Evolutionary conservation across 2,888 invertebrate genomes (phyloP).

Genomic region (Pimpla rufipes): DNA sequence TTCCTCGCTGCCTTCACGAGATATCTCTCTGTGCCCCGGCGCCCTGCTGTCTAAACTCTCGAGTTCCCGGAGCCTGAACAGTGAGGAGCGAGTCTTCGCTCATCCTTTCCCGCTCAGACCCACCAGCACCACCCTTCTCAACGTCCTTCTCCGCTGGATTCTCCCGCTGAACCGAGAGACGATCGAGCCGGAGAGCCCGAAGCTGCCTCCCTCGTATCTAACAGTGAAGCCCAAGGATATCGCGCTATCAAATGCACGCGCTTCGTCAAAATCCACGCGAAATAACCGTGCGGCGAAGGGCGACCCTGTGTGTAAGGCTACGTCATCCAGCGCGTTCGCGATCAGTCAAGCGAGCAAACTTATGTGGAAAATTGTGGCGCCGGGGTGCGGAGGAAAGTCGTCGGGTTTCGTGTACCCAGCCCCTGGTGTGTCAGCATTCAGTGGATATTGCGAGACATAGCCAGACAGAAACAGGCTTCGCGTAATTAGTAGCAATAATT

Average conservation of each 20-base stretch:
- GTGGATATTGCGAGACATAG: constrained; percentile 13
- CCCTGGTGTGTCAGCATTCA: constrained; percentile 32
- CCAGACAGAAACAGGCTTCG: constrained; percentile 55
- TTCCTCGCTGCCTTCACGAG: constrained; percentile 70
- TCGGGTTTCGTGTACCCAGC: constrained; percentile 35
- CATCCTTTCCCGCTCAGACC: constrained; percentile 41
- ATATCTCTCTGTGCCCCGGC: constrained; percentile 60
- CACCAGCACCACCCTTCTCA: constrained; percentile 58
- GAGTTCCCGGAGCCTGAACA: constrained; percentile 60
- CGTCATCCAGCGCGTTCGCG: constrained; percentile 40
- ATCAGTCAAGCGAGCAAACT: constrained; percentile 61
- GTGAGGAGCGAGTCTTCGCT: constrained; percentile 49
- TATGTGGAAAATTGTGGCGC: constrained; percentile 53
- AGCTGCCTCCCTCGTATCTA: constrained; percentile 46
- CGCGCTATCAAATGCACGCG: constrained; percentile 83
- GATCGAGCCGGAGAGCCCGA: constrained; percentile 50
- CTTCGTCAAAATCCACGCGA: constrained; percentile 69
- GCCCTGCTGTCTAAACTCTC: constrained; percentile 71
- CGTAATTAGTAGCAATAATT: constrained; percentile 71
- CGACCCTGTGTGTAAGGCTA: constrained; percentile 31
- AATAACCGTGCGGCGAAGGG: constrained; percentile 58
- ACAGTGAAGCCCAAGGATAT: constrained; percentile 79
- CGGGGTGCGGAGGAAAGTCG: constrained; percentile 57
- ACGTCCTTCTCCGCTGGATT: constrained; percentile 49
- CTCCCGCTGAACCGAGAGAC: constrained; percentile 37